Conservation (phyloP, 2,113 vertebrate species). For the Falcunculus frontatus region DNA sequence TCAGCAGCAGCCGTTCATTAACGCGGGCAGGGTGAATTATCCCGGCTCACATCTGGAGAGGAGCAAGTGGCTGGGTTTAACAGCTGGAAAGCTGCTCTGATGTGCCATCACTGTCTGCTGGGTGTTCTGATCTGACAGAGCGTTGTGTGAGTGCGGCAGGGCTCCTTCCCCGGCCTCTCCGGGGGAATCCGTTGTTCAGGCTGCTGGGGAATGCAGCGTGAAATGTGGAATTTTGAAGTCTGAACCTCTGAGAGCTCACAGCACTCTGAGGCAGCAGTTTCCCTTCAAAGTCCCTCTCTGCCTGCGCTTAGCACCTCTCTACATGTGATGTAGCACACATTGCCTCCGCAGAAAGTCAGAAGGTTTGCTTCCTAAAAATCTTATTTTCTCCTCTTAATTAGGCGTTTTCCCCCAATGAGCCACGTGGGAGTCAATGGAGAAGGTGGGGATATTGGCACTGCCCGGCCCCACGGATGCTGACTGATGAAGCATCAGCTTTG, state of each 20-base stretch:
- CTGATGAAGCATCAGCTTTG: not conserved
- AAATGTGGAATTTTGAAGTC: not conserved
- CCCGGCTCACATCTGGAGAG: not conserved
- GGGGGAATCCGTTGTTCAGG: not conserved
- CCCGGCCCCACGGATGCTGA: not conserved
- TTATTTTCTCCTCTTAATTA: slow-evolving; percentile 3
- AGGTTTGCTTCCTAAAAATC: not conserved
- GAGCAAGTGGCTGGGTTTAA: not conserved
- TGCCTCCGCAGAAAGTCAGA: not conserved
- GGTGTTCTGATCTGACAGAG: not conserved
- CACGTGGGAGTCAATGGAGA: not conserved
- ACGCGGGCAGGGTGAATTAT: not conserved
- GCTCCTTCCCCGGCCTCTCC: not conserved
- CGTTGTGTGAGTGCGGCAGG: not conserved
- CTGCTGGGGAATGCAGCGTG: not conserved
- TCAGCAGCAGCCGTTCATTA: not conserved
- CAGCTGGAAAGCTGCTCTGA: not conserved
- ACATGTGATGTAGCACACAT: not conserved
- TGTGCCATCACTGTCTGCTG: not conserved
- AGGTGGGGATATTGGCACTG: not conserved
- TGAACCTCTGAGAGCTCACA: not conserved
- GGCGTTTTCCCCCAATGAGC: not conserved
- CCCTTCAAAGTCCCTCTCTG: not conserved
- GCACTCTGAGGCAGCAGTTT: not conserved
- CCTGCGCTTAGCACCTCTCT: not conserved